phyloP scores from a whole-genome alignment of 2,888 invertebrate species.

The Homarus gammarus region DNA sequence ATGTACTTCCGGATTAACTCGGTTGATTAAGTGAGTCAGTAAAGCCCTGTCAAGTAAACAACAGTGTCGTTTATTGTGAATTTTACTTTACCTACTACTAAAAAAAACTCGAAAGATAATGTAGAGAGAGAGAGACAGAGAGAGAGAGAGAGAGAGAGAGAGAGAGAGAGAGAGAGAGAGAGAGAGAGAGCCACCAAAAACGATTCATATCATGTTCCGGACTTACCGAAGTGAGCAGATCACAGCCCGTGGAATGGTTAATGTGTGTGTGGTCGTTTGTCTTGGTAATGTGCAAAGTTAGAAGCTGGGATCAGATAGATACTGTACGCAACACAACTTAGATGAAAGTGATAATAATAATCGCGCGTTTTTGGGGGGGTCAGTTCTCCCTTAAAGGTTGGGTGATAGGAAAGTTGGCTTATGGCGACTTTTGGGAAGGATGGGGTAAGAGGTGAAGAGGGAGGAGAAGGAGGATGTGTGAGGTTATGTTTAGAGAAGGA shows the following conservation, averaged over 20 bases:
- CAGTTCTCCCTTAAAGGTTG: no score
- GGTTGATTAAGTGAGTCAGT: no score
- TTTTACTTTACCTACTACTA: no score
- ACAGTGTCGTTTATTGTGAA: no score
- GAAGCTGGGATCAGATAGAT: slow-evolving; percentile 54
- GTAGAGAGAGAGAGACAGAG: no score
- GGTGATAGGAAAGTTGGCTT: neutral
- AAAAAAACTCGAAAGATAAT: neutral
- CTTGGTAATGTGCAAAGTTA: slow-evolving; percentile 61
- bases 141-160: no score
- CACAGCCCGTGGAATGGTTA: slow-evolving; percentile 13
- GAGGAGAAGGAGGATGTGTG: neutral
- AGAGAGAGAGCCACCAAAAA: neutral
- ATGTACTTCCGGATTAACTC: no score
- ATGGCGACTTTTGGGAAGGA: neutral
- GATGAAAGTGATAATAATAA: slow-evolving; percentile 53
- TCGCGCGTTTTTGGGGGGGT: no score
- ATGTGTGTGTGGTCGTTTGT: slow-evolving; percentile 27
- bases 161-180: no score
- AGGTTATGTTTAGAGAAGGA: no score
- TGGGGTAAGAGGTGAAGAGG: neutral
- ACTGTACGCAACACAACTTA: slow-evolving; percentile 47
- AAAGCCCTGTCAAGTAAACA: no score
- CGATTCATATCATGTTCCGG: neutral
- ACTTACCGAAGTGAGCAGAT: neutral